phyloP scores from a whole-genome alignment of 1,140 invertebrate genomes.

The Aphelenchoides besseyi region DNA sequence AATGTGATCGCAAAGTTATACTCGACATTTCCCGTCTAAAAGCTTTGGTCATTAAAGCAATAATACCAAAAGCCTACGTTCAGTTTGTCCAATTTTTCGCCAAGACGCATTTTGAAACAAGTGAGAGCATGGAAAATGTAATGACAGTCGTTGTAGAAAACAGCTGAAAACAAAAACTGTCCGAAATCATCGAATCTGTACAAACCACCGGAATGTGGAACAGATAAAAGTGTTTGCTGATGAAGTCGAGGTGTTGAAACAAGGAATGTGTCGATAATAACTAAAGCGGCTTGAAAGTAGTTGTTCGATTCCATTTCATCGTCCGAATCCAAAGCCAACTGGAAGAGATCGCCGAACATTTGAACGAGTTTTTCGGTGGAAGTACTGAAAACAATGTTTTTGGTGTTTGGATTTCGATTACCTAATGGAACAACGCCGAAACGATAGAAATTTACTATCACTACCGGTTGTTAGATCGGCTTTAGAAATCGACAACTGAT shows the following conservation, averaged over 20 bases:
- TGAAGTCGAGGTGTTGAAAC: slow-evolving; percentile 33
- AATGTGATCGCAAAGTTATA: slow-evolving; percentile 9
- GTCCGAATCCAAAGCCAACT: slow-evolving; percentile 24
- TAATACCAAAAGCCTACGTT: background rate
- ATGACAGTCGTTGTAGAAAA: slow-evolving; percentile 49
- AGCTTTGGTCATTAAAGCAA: background rate
- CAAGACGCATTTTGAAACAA: slow-evolving; percentile 1
- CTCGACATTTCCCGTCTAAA: background rate
- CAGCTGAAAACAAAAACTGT: slow-evolving; percentile 29
- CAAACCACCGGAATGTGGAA: slow-evolving; percentile 38
- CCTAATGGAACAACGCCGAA: slow-evolving; percentile 40
- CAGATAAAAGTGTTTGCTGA: slow-evolving; percentile 34
- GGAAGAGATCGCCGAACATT: slow-evolving; percentile 29
- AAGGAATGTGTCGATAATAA: slow-evolving; percentile 40
- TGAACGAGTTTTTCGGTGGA: slow-evolving; percentile 40
- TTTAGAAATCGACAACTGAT: slow-evolving; percentile 18
- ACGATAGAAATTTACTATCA: slow-evolving; percentile 37
- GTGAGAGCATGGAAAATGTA: slow-evolving; percentile 37
- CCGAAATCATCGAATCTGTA: background rate
- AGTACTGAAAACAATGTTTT: slow-evolving; percentile 10
- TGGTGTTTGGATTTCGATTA: too few species aligned
- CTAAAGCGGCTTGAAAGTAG: slow-evolving; percentile 37
- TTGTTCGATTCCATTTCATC: slow-evolving; percentile 38
- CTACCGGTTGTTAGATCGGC: slow-evolving; percentile 31
- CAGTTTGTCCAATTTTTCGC: background rate